Evolutionary conservation across 2,888 invertebrate species (phyloP).

Genomic region (Eumacrocentrus americanus): DNA sequence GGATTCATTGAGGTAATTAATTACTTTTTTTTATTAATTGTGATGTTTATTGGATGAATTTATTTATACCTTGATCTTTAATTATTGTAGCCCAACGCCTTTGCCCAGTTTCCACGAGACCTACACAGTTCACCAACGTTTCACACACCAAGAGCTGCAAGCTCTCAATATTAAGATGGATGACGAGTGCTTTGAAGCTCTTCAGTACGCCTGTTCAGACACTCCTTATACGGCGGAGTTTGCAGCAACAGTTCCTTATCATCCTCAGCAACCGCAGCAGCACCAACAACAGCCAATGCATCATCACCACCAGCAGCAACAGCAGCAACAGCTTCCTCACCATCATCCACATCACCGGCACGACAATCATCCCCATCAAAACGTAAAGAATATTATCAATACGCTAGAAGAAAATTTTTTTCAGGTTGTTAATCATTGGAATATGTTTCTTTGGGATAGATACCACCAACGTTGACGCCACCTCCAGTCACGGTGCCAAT

Average conservation of each 20-base stretch:
- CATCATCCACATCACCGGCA: constrained; percentile 59
- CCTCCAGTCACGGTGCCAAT: constrained; percentile 30
- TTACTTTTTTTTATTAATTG: background rate
- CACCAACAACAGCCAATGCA: constrained; percentile 42
- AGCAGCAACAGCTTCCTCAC: constrained; percentile 35
- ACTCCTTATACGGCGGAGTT: constrained; percentile 50
- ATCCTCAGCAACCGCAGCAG: constrained; percentile 45
- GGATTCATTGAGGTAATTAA: constrained; percentile 53
- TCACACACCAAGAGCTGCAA: constrained; percentile 68
- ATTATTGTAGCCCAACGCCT: constrained; percentile 64
- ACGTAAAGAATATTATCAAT: constrained; percentile 29
- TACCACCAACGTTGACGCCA: constrained; percentile 37
- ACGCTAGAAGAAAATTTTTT: no score
- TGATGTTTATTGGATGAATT: no score
- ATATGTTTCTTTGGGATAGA: constrained; percentile 4
- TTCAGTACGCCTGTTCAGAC: constrained; percentile 50
- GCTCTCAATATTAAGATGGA: constrained; percentile 82
- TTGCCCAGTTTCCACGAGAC: constrained; percentile 90
- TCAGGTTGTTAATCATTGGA: no score
- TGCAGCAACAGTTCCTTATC: constrained; percentile 45
- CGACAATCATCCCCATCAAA: constrained; percentile 61
- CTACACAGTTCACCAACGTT: constrained; percentile 75
- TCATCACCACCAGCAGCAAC: constrained; percentile 35
- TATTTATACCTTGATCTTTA: no score
- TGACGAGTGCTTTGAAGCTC: constrained; percentile 78